These are phyloP conservation scores for Antheraea mylitta DNA, from an alignment of 1,140 invertebrate species.

Conservation along the genomic window DNA sequence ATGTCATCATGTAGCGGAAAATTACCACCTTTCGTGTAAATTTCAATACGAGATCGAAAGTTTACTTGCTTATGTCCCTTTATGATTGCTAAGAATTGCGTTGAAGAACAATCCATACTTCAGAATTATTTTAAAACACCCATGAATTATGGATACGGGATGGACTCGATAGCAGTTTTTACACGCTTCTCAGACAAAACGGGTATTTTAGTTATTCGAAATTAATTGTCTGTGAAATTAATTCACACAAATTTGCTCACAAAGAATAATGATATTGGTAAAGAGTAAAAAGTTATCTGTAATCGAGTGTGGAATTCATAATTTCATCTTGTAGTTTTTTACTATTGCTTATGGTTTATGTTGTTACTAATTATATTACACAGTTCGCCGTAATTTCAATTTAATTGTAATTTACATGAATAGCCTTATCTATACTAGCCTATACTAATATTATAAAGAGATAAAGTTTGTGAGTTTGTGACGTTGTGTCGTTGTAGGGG, in stretches of 20 bases:
- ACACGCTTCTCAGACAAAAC: conserved; percentile 44
- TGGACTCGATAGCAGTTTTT: conserved; percentile 44
- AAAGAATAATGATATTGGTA: neutral
- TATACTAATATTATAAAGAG: no score
- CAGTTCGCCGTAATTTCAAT: no score
- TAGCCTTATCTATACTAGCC: no score
- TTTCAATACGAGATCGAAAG: conserved; percentile 64
- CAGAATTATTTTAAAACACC: conserved; percentile 46
- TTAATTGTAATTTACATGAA: no score
- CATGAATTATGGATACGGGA: conserved; percentile 60
- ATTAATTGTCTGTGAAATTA: conserved; percentile 65
- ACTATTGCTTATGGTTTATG: no score
- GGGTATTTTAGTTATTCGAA: conserved; percentile 40
- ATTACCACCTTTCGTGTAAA: conserved; percentile 67
- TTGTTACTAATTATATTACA: no score
- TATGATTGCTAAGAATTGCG: conserved; percentile 46
- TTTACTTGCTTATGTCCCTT: conserved; percentile 41
- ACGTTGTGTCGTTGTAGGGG: no score
- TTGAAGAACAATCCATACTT: conserved; percentile 40
- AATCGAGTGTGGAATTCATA: neutral
- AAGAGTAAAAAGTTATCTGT: neutral
- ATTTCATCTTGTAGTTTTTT: neutral
- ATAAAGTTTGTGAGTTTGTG: no score
- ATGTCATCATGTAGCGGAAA: conserved; percentile 64
- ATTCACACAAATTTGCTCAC: conserved; percentile 17